Evolutionary conservation across 2,797 vertebrate genomes (phyloP).

Genomic region (Pipistrellus kuhlii): DNA sequence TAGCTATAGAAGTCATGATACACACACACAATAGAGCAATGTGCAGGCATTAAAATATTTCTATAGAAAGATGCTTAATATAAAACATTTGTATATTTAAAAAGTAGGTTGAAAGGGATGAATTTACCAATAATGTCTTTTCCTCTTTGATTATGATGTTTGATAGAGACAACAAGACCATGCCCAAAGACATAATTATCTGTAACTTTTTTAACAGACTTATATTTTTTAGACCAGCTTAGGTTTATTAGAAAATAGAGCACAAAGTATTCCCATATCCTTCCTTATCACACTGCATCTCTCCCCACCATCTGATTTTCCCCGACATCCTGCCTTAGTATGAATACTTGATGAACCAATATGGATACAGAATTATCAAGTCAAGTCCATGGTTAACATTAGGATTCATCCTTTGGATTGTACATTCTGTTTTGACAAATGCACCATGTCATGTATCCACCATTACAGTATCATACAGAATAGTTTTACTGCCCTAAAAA

Average conservation of each 20-base stretch:
- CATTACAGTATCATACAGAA: not conserved
- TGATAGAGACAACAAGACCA: not conserved
- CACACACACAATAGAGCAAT: not conserved
- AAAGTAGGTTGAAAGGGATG: not conserved
- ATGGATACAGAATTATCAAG: not conserved
- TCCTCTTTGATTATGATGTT: not conserved
- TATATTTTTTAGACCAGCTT: not conserved
- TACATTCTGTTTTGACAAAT: not conserved
- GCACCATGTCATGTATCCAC: not conserved
- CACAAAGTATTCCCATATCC: not conserved
- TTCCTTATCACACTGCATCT: not conserved
- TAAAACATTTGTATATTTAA: conserved; percentile 15
- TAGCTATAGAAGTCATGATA: not conserved
- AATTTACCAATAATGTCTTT: not conserved
- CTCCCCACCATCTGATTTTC: not conserved
- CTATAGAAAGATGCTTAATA: not conserved
- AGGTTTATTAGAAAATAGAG: not conserved
- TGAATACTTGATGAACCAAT: not conserved
- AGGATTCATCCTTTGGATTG: not conserved
- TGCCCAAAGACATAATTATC: not conserved
- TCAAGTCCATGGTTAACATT: not conserved
- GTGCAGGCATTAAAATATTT: not conserved
- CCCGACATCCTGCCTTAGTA: not conserved
- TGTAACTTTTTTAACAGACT: not conserved
- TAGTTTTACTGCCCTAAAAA: not conserved